A percentile compares a stretch with the other conserved stretches of the same genome.
These are phyloP conservation scores for Gila orcuttii DNA, from an alignment of 2,113 vertebrate genomes.

Conservation along the genomic window DNA sequence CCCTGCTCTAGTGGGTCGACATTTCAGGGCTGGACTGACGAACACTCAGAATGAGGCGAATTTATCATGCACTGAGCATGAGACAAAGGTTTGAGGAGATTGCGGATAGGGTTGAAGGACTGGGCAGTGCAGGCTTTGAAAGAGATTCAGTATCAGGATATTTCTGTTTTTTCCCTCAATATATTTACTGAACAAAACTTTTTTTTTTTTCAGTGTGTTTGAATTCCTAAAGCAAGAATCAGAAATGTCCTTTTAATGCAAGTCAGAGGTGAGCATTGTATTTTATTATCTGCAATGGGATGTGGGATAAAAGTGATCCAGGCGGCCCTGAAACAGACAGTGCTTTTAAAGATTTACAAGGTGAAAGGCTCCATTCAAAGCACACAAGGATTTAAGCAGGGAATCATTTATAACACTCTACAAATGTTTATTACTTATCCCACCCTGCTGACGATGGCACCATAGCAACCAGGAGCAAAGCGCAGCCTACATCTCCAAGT, in stretches of 20 bases:
- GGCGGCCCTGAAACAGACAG: slow-evolving; percentile 23
- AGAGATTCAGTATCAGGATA: too few species aligned
- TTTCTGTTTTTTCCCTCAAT: too few species aligned
- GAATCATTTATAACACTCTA: slow-evolving; percentile 75
- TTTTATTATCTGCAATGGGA: neutral
- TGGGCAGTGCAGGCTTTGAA: too few species aligned
- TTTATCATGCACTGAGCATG: too few species aligned
- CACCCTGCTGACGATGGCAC: slow-evolving; percentile 72
- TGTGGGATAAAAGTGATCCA: neutral
- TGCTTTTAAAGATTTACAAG: slow-evolving; percentile 55
- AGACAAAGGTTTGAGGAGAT: too few species aligned
- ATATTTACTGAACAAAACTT: too few species aligned
- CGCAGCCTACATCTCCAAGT: slow-evolving; percentile 60
- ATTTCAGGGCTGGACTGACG: too few species aligned
- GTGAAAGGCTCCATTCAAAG: slow-evolving; percentile 48
- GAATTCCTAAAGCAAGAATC: neutral
- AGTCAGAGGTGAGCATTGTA: neutral
- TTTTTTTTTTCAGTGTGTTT: too few species aligned
- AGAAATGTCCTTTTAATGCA: neutral
- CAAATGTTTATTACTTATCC: slow-evolving; percentile 78
- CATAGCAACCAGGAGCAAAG: slow-evolving; percentile 73
- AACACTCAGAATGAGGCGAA: too few species aligned
- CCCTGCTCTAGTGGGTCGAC: too few species aligned
- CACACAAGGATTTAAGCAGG: slow-evolving; percentile 63
- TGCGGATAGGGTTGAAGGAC: too few species aligned